Evolutionary conservation across 2,888 invertebrate species (phyloP), one percentile per base, ranked within the genome.

Genomic region (Agrochola lychnidis): DNA sequence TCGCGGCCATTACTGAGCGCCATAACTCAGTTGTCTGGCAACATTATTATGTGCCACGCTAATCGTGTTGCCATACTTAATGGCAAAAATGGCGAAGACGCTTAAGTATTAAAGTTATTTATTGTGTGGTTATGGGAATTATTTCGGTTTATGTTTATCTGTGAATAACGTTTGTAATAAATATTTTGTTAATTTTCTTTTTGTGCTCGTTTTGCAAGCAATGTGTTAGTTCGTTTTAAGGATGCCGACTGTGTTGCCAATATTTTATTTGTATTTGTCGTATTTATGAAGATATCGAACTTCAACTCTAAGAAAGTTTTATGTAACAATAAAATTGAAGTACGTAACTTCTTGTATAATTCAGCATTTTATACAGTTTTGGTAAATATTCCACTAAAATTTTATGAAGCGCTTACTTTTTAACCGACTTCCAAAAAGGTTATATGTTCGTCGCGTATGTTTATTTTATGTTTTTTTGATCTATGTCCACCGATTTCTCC

Each of bases 1-100:
- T 73, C 78, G 70, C 71, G 79, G 85, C 89, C 86, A 89, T 93
- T 92, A 93, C 90, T 84, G 88, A 89, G 61, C 53, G 78, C 80
- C 69, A 84, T 88, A 88, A 88, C 80, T 86, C 81, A 87, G 91
- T 91, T 92, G 91, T 90, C 90, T 91, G 90, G 90, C 89, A 89
- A 90, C 90, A 90, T 91, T 91, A 92, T 91, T 88, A 88, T 88
- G 79, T 87, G 81, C 84, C 73, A 83, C 81, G 88, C 87, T 92
- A 92, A 92, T 91, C 90, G 89, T 88, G 92, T 91, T 90, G 90
- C 89, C 88, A 90, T 88, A 87, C 82, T 88, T 90, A 89, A 91
- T 90, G 87, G 88, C 82, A 89, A 88, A 89, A 90, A 89, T 89
- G 85, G 89, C 87, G 82, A 82, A 88, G 87, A 83, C 67, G 81